Conservation (phyloP, 1,140 invertebrate species). For the Anastatus disparis region DNA sequence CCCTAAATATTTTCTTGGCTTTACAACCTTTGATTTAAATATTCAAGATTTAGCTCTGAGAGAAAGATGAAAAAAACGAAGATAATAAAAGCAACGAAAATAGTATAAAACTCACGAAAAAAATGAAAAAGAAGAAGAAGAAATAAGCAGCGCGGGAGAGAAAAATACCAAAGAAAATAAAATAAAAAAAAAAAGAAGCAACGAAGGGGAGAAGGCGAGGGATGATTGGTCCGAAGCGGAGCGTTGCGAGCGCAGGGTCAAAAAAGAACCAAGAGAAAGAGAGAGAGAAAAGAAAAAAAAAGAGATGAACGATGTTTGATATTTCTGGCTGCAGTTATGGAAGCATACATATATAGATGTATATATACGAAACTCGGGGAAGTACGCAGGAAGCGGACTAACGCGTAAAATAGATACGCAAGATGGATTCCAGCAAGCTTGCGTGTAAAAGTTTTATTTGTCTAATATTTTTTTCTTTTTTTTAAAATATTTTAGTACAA, state of each 20-base stretch:
- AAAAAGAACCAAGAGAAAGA: not conserved
- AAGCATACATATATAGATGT: not conserved
- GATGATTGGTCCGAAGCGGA: constrained; percentile 5
- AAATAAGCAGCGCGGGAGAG: not conserved
- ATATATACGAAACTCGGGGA: not conserved
- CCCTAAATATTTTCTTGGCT: no score
- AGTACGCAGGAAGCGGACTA: not conserved
- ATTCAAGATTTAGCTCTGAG: no score
- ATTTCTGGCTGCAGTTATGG: constrained; percentile 12
- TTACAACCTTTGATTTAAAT: no score
- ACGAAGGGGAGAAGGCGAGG: not conserved
- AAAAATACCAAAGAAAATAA: constrained; percentile 5
- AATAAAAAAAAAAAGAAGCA: not conserved
- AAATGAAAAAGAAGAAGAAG: not conserved
- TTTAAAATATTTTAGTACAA: no score
- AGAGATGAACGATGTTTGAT: not conserved
- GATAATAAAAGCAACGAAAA: no score
- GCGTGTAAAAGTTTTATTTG: no score
- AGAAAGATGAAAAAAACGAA: no score
- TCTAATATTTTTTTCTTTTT: no score
- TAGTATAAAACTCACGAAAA: no score
- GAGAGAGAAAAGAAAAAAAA: not conserved
- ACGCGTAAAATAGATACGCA: constrained; percentile 1
- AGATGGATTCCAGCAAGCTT: not conserved
- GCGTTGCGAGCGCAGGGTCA: not conserved